Conservation (phyloP, 2,113 vertebrate genomes). For the Gnathonemus longibarbis region DNA sequence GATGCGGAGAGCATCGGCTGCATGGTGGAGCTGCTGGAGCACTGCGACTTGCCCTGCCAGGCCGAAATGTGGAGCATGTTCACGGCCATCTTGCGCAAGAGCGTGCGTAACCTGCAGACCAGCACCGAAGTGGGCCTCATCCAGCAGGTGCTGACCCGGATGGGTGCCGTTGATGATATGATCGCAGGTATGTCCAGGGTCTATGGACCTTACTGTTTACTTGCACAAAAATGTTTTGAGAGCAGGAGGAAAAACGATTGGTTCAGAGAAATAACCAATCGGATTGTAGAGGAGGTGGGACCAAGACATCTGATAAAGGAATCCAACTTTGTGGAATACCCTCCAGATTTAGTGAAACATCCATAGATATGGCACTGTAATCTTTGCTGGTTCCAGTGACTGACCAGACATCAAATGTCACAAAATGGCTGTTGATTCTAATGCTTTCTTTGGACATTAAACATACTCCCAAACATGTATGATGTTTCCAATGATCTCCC, state of each 20-base stretch:
- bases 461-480: background rate
- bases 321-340: no score
- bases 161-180: slow-evolving; percentile 97
- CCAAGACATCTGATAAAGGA: no score
- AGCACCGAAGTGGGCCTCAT: slow-evolving; percentile 98
- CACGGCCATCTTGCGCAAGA: slow-evolving; percentile 95
- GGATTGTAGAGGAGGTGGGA: no score
- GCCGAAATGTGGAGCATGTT: slow-evolving; percentile 99
- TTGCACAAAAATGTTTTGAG: background rate
- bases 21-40: slow-evolving; percentile 96
- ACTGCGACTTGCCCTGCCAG: slow-evolving; percentile 96
- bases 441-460: background rate
- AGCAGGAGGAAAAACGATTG: no score
- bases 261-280: no score
- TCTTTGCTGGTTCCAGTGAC: background rate
- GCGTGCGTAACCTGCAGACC: slow-evolving; percentile 96
- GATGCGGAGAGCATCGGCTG: slow-evolving; percentile 96
- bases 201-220: background rate
- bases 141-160: slow-evolving; percentile 92
- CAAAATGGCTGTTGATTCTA: background rate
- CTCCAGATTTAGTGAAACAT: background rate
- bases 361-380: background rate
- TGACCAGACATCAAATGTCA: background rate
- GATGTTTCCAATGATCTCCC: background rate
- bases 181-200: slow-evolving; percentile 78